Evolutionary conservation across 2,888 invertebrate genomes (phyloP), one percentile per base, ranked within the genome.

Genomic region (Scaeva pyrastri): DNA sequence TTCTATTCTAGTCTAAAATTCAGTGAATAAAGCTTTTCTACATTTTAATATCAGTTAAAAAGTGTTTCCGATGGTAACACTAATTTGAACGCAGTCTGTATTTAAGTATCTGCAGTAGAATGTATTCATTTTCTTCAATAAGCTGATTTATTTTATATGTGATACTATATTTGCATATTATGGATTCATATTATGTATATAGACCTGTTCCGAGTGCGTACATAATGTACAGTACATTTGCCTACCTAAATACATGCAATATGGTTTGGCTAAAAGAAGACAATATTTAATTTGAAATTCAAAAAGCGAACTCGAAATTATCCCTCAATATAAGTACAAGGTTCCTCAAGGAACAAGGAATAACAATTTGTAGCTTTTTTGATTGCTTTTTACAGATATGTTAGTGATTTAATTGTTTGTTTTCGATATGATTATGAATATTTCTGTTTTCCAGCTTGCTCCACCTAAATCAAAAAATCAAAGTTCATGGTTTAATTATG

Each of bases 221-320:
- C 2, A 19, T 16, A 16, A 7, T 45, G n/a, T 8, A 6, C 7
- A 14, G 5, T 14, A 41, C 10, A 10, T 12, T 1, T 43, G 3
- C 43, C 5, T 16, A 43, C 14, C 7, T 16, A 45, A n/a, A n/a
- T 16, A 16, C n/a, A 26, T 31, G 23, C n/a, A 12, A 36, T 48
- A 56, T 66, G 66, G 41, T 16, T 48, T 21, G 31, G 48, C 52
- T 43, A 12, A 16, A 23, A 36, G 45, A 66, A 83, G 56, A 70
- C 78, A 70, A 41, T 70, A 68, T 73, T 83, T 83, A 39, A 83
- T 83, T 83, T 70, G 14, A 70, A 70, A 83, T 83, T 83, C 83
- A 83, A 55, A 31, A 41, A 56, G 74, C 64, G 64, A 55, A 50
- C 74, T 70, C 41, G 55, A 58, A 48, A 31, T 11, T 60, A 68